phyloP scores from a whole-genome alignment of 2,888 invertebrate species.

The Lymantria monacha region DNA sequence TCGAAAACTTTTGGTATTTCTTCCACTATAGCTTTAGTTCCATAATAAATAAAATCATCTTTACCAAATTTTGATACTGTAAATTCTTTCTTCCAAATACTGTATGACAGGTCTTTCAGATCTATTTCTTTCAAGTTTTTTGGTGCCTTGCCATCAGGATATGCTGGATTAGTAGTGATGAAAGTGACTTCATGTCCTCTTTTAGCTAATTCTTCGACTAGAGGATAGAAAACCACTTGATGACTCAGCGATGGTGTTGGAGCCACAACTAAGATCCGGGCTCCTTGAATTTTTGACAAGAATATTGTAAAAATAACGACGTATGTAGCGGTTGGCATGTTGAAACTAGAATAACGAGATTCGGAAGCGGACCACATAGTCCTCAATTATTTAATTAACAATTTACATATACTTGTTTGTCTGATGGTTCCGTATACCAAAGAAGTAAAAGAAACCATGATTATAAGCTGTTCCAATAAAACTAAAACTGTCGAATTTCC shows the following conservation, averaged over 20 bases:
- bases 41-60: conserved; percentile 3
- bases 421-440: not conserved
- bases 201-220: conserved; percentile 7
- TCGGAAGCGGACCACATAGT: conserved; percentile 5
- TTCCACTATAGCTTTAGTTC: not conserved
- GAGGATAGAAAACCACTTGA: conserved; percentile 6
- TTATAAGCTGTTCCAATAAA: not conserved
- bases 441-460: not conserved
- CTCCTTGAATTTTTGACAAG: conserved; percentile 7
- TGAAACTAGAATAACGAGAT: not conserved
- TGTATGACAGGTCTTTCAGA: conserved; percentile 5
- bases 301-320: not conserved
- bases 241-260: conserved; percentile 11
- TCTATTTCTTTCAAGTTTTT: conserved; percentile 14
- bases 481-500: not conserved
- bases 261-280: conserved; percentile 23
- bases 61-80: not conserved
- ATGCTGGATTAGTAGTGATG: conserved; percentile 8
- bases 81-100: conserved; percentile 3
- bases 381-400: not conserved
- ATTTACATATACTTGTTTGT: not conserved
- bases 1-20: conserved; percentile 5
- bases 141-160: not conserved
- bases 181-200: conserved; percentile 11
- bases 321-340: not conserved